phyloP scores from a whole-genome alignment of 2,888 invertebrate genomes.

The Drosophila helvetica region DNA sequence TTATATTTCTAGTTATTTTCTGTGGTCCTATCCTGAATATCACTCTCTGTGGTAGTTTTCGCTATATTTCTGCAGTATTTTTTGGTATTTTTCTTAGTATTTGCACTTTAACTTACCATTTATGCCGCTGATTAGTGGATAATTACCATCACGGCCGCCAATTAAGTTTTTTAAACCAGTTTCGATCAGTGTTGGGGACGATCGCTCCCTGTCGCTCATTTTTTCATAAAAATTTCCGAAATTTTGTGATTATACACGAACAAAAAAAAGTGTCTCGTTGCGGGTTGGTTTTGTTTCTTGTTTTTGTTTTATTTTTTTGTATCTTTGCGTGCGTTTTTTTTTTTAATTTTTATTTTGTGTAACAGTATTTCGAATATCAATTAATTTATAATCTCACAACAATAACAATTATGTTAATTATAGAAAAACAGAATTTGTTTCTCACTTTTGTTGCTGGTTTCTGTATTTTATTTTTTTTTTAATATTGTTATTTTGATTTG shows the following conservation, averaged over 20 bases:
- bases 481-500: constrained; percentile 61
- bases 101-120: constrained; percentile 84
- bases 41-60: neutral
- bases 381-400: constrained; percentile 42
- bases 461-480: neutral
- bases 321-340: constrained; percentile 2
- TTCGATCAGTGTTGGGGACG: constrained; percentile 94
- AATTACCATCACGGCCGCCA: constrained; percentile 91
- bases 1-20: too few relatives aligned
- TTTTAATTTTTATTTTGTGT: constrained; percentile 3
- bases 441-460: constrained; percentile 9
- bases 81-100: neutral
- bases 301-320: constrained; percentile 20
- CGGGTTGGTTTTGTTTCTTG: constrained; percentile 17
- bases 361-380: constrained; percentile 41
- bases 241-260: constrained; percentile 81
- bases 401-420: constrained; percentile 48
- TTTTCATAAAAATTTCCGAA: constrained; percentile 83
- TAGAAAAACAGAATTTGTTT: constrained; percentile 29
- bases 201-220: constrained; percentile 95
- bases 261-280: constrained; percentile 47
- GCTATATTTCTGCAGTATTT: neutral
- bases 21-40: too few relatives aligned
- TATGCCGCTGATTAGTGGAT: constrained; percentile 91
- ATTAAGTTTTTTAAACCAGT: constrained; percentile 93